Base-by-base conservation (phyloP, 2,113 vertebrate species). In the Mus spicilegus region DNA sequence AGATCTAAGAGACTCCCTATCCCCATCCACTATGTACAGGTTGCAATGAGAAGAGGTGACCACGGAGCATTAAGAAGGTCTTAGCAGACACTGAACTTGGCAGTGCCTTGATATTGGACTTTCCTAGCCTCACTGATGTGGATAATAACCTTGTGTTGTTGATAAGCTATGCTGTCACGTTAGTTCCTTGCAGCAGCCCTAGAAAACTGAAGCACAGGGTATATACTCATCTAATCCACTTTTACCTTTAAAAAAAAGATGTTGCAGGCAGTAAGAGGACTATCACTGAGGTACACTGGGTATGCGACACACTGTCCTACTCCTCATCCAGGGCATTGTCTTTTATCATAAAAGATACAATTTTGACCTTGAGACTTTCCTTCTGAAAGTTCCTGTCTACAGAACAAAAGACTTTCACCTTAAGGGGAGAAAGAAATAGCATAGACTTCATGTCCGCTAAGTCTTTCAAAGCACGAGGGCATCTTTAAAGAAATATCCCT, bases 401-500 rank as follows among this genome's bases (percentile, higher is more conserved):
- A 39, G 42, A 73, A 54, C 51, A 33, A 94, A 85, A 67, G 19
- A 61, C 70, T 76, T 87, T 39, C 75, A 77, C 72, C 93, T 90
- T 54, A 58, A 81, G 16, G n/a, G 36, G 49, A 42, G 82, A 56
- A 76, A 54, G 63, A 93, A 78, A 82, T 39, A 36, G 39, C 11
- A 28, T 17, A 28, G 72, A 42, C 90, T 95, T 89, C 51, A 93
- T 22, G 63, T 84, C 65, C 28, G 19, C 82, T 94, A 61, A 93
- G 88, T 90, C 88, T 92, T 90, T 93, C 90, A 36, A 30, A 77
- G 70, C 80, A 95, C 6, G 0, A 91, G 77, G 76, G 33, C 88
- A 72, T 92, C 94, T 95, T 95, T 95, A 95, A 94, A 96, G 88
- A 93, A 94, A 95, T 85, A 67, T 70, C 76, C 94, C 61, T 96